Base-by-base conservation (phyloP, 2,797 vertebrate species). In the Pristis pectinata region DNA sequence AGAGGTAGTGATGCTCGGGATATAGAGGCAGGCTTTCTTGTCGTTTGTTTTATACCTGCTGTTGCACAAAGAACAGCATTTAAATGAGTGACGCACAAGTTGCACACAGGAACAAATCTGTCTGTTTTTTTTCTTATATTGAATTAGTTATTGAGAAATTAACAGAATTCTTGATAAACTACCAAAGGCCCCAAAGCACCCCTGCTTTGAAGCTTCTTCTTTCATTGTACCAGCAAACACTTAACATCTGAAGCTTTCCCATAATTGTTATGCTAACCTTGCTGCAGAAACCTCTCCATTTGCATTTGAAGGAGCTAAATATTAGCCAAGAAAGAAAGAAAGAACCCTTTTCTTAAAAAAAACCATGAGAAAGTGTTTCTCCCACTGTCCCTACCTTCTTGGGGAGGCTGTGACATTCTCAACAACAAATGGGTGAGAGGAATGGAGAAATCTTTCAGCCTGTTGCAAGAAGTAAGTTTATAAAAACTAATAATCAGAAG, bases 291-390 rank as follows among this genome's bases (percentile, higher is more conserved):
- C 98, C 98, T 98, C 98, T 96, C 97, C 97, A 99, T 99, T 99
- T 99, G 98, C 98, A 99, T 99, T 99, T 99, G 98, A 99, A 99
- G 98, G 98, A 99, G 98, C 98, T 98, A 99, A 98, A 99, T 99
- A 99, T 99, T 98, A 98, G 98, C 98, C 98, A 98, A 98, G 98
- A 98, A 98, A 98, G 97, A 98, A 98, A 98, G 97, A 98, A 98
- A 98, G 98, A 96, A 97, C 97, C 98, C 98, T 98, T 98, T 98
- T 98, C 30, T 41, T 27, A 74, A 41, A 79, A 76, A 98, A 98
- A 98, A 97, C 97, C 98, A 98, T 99, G 98, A 98, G 98, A 99
- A 98, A 98, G 98, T 98, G 97, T 97, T 97, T 96, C 97, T 97
- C 97, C 97, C 97, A 97, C 98, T 97, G 97, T 97, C 97, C 97